Evolutionary conservation across 2,113 vertebrate genomes (phyloP), one percentile per base, ranked within the genome.

Genomic region (Xiphias gladius): DNA sequence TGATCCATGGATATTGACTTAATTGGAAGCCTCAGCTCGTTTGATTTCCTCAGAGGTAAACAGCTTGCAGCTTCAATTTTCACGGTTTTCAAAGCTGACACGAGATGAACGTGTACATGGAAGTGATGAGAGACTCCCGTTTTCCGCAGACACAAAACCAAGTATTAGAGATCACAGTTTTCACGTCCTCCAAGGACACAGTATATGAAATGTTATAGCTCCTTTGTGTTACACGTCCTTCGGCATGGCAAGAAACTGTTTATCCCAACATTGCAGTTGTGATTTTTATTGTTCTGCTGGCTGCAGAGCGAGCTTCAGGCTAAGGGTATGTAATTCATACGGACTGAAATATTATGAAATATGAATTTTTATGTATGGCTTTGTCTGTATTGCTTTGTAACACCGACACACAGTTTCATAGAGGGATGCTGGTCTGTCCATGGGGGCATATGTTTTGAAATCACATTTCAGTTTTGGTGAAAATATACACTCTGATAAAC

Each of bases 1-100:
- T 74, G 62, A 85, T 88, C 80, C 48, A 22, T 43, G 77, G 62
- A 48, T 82, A 75, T 80, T 41, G 65, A 50, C 71, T 86, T 89
- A 75, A 83, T 90, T 91, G 80, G 85, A 89, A 81, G 57, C 76
- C 70, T 82, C 28, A 16, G 1, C 62, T 80, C 76, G 57, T 82
- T 63, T 76, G 76, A 70, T 89, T 89, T 79, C 67, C 78, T 84
- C 68, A 0, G 80, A 86, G 79, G 69, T 79, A 88, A 89, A 82
- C 71, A 26, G 65, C 68, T 17, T 46, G 84, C 55, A 71, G 82
- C 66, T 83, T 86, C 58, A 7, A 35, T 76, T 72, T 82, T 28
- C 57, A 6, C 7, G 12, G 7, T 43, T 80, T 71, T 63, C 55
- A 50, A 1, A 61, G 13, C 57, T 73, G 89, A 87, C 84, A 57